These are phyloP conservation scores for Hippoglossus stenolepis DNA, from an alignment of 2,113 vertebrate genomes.

Conservation along the genomic window DNA sequence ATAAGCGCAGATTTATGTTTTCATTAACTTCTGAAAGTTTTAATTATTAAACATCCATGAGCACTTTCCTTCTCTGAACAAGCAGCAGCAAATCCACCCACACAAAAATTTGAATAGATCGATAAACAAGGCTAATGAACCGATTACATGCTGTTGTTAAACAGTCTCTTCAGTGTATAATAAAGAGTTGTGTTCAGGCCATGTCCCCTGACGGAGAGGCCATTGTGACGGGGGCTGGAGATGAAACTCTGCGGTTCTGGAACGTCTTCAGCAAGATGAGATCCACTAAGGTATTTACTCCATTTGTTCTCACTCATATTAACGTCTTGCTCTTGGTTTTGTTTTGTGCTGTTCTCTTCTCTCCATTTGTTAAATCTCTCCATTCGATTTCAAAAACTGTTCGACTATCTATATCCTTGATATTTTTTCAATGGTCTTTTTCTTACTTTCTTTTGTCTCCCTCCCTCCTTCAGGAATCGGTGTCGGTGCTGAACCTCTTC, in stretches of 20 bases:
- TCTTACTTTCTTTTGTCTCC: neutral
- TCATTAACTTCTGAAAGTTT: neutral
- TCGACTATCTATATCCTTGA: neutral
- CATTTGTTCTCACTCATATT: neutral
- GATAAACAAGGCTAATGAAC: neutral
- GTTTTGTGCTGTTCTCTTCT: too few relatives aligned
- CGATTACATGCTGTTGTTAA: neutral
- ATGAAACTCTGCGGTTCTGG: conserved; percentile 97
- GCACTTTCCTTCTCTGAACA: neutral
- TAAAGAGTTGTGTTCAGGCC: conserved; percentile 79
- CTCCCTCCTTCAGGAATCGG: conserved; percentile 85
- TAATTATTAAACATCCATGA: neutral
- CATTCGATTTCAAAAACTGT: neutral
- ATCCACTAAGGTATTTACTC: conserved; percentile 90
- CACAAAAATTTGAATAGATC: too few relatives aligned
- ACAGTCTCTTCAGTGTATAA: conserved; percentile 6
- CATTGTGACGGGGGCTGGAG: conserved; percentile 97
- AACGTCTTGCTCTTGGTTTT: neutral
- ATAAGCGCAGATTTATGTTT: neutral
- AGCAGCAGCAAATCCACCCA: neutral
- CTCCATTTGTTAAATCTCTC: neutral
- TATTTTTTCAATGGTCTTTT: neutral
- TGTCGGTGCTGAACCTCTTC: conserved; percentile 95
- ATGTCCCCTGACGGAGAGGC: conserved; percentile 99
- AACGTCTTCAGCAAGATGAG: conserved; percentile 99